Percentiles rank a stretch among this genome's conserved stretches.
These are phyloP conservation scores for Masticophis lateralis DNA, from an alignment of 2,797 vertebrate genomes.

Conservation along the genomic window DNA sequence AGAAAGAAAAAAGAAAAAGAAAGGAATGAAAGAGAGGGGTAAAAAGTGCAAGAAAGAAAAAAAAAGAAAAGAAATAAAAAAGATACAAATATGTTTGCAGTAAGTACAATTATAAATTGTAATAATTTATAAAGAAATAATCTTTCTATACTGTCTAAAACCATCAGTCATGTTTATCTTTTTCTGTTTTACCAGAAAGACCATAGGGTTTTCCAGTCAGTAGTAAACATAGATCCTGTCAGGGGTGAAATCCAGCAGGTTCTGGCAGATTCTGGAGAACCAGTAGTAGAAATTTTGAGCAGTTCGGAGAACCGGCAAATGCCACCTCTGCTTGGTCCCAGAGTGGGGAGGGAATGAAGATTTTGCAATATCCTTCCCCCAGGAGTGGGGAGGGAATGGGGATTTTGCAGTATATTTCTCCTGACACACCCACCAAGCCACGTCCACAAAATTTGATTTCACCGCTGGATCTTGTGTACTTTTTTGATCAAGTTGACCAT, in stretches of 20 bases:
- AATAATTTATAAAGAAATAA: not conserved
- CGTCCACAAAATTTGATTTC: too few relatives aligned
- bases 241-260: too few relatives aligned
- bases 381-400: too few relatives aligned
- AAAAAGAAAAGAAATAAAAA: not conserved
- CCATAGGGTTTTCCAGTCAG: not conserved
- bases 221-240: not conserved
- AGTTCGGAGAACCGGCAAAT: too few relatives aligned
- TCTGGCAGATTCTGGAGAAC: too few relatives aligned
- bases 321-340: too few relatives aligned
- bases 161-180: not conserved
- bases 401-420: too few relatives aligned
- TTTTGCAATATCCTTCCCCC: too few relatives aligned
- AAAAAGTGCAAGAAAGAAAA: not conserved
- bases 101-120: not conserved
- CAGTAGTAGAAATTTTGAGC: too few relatives aligned
- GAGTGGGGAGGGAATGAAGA: too few relatives aligned
- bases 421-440: too few relatives aligned
- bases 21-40: not conserved
- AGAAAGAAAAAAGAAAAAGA: not conserved
- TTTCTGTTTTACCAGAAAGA: not conserved
- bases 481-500: not conserved
- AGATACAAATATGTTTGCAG: not conserved
- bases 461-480: not conserved
- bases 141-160: not conserved